A percentile compares a stretch with the other conserved stretches of the same genome.
Conservation (phyloP, 2,888 invertebrate species). For the Phoenoteleia sp. region DNA sequence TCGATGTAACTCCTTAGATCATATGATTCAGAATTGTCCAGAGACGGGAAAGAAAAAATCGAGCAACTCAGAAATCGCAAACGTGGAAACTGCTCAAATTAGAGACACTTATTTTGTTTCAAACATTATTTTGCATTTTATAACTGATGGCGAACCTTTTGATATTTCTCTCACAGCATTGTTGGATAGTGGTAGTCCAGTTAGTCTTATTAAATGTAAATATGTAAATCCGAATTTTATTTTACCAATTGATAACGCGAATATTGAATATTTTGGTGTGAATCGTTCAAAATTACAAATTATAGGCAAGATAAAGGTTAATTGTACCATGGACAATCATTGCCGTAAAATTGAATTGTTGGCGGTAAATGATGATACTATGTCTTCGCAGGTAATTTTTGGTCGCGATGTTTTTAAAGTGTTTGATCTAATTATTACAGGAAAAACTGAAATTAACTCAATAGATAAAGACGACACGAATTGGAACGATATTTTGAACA, state of each 20-base stretch:
- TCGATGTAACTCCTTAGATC: neutral
- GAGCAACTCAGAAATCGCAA: neutral
- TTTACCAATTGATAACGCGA: neutral
- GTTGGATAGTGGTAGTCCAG: neutral
- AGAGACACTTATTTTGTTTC: neutral
- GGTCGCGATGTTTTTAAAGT: neutral
- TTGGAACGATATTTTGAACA: neutral
- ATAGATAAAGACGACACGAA: neutral
- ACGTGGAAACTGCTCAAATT: neutral
- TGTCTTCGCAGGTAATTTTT: neutral
- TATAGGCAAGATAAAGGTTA: neutral
- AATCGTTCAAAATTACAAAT: slow-evolving; percentile 14
- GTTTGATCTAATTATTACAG: neutral
- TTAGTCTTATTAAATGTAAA: neutral
- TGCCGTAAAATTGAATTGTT: neutral
- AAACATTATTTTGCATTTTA: neutral
- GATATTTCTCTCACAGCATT: neutral
- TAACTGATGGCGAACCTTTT: neutral
- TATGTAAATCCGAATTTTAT: slow-evolving; percentile 15
- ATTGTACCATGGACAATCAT: neutral
- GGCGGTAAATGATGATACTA: neutral
- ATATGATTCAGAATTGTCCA: slow-evolving; percentile 14
- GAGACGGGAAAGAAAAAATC: too few species aligned
- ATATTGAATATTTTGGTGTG: neutral
- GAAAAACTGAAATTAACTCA: neutral